Percentiles rank a stretch among this genome's conserved stretches.
Evolutionary conservation across 2,888 invertebrate species (phyloP).

Genomic region (Calameuta filiformis): DNA sequence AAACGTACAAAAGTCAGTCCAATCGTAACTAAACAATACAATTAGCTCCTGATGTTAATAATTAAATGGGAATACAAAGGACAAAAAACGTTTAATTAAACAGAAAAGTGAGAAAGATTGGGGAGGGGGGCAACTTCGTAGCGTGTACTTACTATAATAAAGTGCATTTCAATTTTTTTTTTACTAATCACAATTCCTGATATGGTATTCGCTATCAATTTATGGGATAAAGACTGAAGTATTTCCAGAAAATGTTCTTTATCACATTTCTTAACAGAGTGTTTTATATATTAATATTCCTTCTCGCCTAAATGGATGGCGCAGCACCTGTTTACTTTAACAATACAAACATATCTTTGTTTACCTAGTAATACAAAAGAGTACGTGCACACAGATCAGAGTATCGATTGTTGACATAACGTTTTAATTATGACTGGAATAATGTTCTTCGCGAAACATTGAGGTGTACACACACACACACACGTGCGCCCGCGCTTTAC

Average conservation of each 20-base stretch:
- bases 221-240: background rate
- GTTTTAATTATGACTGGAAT: background rate
- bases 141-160: conserved; percentile 7
- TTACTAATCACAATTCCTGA: background rate
- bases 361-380: background rate
- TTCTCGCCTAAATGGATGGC: background rate
- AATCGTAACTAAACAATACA: background rate
- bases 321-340: background rate
- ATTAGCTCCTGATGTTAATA: background rate
- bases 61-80: background rate
- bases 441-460: background rate
- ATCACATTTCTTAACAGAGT: background rate
- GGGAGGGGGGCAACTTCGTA: background rate
- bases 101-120: background rate
- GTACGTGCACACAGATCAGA: background rate
- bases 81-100: background rate
- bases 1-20: background rate
- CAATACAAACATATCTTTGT: background rate
- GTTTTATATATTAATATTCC: background rate
- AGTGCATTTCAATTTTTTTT: conserved; percentile 9
- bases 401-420: background rate
- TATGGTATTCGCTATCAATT: background rate
- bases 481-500: too few species aligned
- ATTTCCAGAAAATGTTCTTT: background rate
- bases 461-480: too few species aligned